phyloP scores from a whole-genome alignment of 2,113 vertebrate genomes.

The Oenanthe melanoleuca region DNA sequence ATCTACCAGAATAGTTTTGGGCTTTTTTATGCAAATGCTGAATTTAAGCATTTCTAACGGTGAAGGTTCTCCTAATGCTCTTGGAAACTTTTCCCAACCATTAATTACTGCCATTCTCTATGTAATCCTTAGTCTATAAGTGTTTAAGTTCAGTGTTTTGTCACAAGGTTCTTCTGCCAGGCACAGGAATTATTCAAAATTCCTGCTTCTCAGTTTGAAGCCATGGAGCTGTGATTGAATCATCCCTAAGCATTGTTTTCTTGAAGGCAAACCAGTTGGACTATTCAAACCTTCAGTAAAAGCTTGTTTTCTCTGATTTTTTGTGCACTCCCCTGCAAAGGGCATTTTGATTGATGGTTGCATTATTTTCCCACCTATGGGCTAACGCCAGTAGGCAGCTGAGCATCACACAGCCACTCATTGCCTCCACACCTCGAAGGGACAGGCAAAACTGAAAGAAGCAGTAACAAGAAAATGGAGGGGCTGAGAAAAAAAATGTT shows the following conservation, averaged over 20 bases:
- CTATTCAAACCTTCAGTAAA: background rate
- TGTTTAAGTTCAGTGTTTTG: background rate
- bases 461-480: background rate
- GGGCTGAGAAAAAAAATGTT: background rate
- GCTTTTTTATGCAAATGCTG: background rate
- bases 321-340: background rate
- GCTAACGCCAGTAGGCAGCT: background rate
- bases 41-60: background rate
- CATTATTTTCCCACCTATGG: background rate
- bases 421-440: background rate
- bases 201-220: fast-evolving
- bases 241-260: background rate
- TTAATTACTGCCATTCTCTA: background rate
- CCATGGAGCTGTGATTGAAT: background rate
- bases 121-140: background rate
- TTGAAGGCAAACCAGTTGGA: background rate
- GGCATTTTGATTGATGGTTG: background rate
- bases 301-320: background rate
- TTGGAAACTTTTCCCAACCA: background rate
- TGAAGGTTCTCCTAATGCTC: background rate
- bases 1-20: background rate
- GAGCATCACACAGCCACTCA: background rate
- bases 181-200: background rate
- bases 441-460: background rate
- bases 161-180: background rate